Evolutionary conservation across 2,888 invertebrate genomes (phyloP).

Genomic region (Periphyllus acericola): DNA sequence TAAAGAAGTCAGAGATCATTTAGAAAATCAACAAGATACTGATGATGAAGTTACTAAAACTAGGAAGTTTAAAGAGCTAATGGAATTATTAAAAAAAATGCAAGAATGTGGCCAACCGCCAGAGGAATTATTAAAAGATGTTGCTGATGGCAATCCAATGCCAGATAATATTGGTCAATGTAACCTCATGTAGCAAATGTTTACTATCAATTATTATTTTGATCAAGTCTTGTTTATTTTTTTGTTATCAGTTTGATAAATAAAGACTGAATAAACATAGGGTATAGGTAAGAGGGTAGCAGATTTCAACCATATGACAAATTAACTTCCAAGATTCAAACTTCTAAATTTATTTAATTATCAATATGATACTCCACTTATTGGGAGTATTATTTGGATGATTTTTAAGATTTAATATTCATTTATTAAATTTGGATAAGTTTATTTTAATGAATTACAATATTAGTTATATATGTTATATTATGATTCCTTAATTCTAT

Average conservation of each 20-base stretch:
- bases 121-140: slow-evolving; percentile 50
- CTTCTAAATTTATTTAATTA: neutral
- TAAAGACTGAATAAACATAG: slow-evolving; percentile 58
- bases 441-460: neutral
- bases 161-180: slow-evolving; percentile 51
- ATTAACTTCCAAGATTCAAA: neutral
- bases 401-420: neutral
- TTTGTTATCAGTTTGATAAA: slow-evolving; percentile 54
- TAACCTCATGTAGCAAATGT: slow-evolving; percentile 45
- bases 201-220: neutral
- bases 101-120: slow-evolving; percentile 63
- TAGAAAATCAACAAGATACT: slow-evolving; percentile 41
- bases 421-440: neutral
- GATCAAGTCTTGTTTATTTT: slow-evolving; percentile 51
- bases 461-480: neutral
- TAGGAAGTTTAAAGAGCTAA: slow-evolving; percentile 59
- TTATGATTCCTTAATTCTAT: too few species aligned
- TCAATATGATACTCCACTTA: slow-evolving; percentile 1
- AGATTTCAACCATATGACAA: slow-evolving; percentile 20
- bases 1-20: slow-evolving; percentile 51
- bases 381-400: neutral
- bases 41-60: slow-evolving; percentile 61
- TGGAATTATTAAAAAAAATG: slow-evolving; percentile 63
- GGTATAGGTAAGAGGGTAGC: slow-evolving; percentile 51
- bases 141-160: slow-evolving; percentile 18